Conservation (phyloP, 2,888 invertebrate species). For the Hirtodrosophila duncani region DNA sequence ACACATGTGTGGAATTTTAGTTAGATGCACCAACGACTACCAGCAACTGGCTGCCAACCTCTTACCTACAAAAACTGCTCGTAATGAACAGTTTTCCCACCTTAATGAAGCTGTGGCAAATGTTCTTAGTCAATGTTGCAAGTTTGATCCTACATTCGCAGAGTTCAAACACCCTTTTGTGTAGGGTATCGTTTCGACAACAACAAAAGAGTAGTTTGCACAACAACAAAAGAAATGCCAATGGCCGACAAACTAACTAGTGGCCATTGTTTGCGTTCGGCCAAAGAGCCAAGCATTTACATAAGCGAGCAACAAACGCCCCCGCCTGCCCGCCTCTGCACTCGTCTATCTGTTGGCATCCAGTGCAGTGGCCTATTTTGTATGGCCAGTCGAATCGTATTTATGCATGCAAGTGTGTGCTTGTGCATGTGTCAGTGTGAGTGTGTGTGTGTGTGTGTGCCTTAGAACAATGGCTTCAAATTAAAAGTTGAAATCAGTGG, state of each 20-base stretch:
- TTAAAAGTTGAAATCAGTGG: conserved; percentile 65
- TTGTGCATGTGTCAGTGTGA: conserved; percentile 6
- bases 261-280: conserved; percentile 61
- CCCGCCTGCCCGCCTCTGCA: neutral
- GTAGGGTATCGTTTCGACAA: neutral
- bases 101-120: too few species aligned
- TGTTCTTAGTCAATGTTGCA: too few species aligned
- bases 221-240: conserved; percentile 5
- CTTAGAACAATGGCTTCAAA: conserved; percentile 68
- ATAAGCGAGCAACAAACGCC: conserved; percentile 28
- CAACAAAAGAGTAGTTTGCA: neutral
- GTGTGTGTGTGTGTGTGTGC: conserved; percentile 24
- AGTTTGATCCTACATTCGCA: too few species aligned
- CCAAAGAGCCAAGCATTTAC: conserved; percentile 43
- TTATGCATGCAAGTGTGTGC: conserved; percentile 9
- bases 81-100: too few species aligned
- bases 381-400: conserved; percentile 30
- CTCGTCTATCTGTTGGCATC: neutral
- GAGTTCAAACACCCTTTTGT: too few species aligned
- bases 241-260: conserved; percentile 59
- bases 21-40: too few species aligned
- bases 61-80: too few species aligned
- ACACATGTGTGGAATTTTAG: too few species aligned
- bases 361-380: conserved; percentile 7
- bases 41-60: too few species aligned